These are phyloP conservation scores for Trematomus bernacchii DNA, from an alignment of 2,797 vertebrate species.

Conservation along the genomic window DNA sequence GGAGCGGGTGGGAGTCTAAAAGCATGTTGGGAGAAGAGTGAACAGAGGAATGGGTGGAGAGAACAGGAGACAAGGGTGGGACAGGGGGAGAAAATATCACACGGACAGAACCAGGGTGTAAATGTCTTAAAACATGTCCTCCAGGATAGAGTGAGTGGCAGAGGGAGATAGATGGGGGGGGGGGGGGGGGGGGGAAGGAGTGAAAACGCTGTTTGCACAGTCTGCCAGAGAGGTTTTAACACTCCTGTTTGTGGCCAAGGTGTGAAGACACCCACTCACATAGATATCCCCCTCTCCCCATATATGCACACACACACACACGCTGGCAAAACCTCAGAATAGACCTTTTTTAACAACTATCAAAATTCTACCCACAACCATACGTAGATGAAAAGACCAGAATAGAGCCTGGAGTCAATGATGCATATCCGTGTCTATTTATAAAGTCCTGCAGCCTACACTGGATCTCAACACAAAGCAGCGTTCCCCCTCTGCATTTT, in stretches of 20 bases:
- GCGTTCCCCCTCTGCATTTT: constrained; percentile 43
- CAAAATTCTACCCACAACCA: constrained; percentile 53
- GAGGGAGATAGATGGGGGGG: constrained; percentile 28
- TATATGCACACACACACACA: constrained; percentile 9
- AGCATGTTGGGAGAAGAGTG: constrained; percentile 47
- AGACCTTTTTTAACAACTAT: constrained; percentile 56
- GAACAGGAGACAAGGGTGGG: constrained; percentile 21
- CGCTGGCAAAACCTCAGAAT: constrained; percentile 50
- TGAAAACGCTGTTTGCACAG: constrained; percentile 61
- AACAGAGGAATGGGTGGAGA: constrained; percentile 46
- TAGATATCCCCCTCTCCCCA: constrained; percentile 27
- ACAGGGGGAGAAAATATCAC: constrained; percentile 28
- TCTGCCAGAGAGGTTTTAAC: constrained; percentile 74
- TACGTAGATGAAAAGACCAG: constrained; percentile 57
- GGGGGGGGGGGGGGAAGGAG: constrained; percentile 36
- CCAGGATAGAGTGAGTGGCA: constrained; percentile 47
- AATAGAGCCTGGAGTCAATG: constrained; percentile 62
- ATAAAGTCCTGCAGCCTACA: constrained; percentile 67
- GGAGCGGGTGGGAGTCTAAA: constrained; percentile 28
- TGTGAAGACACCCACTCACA: constrained; percentile 65
- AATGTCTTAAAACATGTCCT: constrained; percentile 71
- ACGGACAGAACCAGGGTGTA: constrained; percentile 60
- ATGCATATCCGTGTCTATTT: constrained; percentile 72
- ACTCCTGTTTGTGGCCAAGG: constrained; percentile 67
- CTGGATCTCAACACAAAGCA: constrained; percentile 56